phyloP scores from a whole-genome alignment of 2,797 vertebrate species.

The Yasuhikotakia modesta region DNA sequence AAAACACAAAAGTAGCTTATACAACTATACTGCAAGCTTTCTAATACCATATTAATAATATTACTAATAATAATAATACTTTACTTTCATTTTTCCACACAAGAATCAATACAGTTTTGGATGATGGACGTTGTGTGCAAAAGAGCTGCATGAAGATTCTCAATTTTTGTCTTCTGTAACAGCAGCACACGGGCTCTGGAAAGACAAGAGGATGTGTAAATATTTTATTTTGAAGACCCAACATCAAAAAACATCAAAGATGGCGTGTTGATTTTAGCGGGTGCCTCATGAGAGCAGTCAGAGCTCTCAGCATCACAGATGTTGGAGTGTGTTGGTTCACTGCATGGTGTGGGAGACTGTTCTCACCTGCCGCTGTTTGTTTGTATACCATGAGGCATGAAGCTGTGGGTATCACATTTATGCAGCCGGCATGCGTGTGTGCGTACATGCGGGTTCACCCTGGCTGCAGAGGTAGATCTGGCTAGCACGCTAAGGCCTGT shows the following conservation, averaged over 20 bases:
- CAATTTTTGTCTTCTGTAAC: too few relatives aligned
- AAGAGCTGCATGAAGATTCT: too few relatives aligned
- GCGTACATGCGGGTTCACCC: slow-evolving; percentile 40
- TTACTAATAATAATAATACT: too few relatives aligned
- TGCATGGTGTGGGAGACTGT: slow-evolving; percentile 31
- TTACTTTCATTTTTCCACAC: too few relatives aligned
- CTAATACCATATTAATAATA: too few relatives aligned
- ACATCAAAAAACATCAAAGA: neutral
- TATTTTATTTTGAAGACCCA: neutral
- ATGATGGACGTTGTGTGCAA: too few relatives aligned
- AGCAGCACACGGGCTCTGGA: too few relatives aligned
- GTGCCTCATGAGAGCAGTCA: neutral
- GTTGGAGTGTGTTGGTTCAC: slow-evolving; percentile 15
- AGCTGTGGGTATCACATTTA: slow-evolving; percentile 47
- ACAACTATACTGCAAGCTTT: too few relatives aligned
- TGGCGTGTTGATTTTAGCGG: neutral
- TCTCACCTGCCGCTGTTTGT: slow-evolving; percentile 38
- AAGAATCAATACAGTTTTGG: too few relatives aligned
- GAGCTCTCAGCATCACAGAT: slow-evolving; percentile 33
- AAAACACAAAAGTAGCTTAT: too few relatives aligned
- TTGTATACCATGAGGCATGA: slow-evolving; percentile 40
- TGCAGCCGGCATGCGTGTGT: slow-evolving; percentile 43
- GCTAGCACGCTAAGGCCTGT: slow-evolving; percentile 50
- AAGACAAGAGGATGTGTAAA: neutral
- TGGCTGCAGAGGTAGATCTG: slow-evolving; percentile 48